Base-by-base conservation (phyloP, 2,888 invertebrate species). In the Frankliniella fusca region DNA sequence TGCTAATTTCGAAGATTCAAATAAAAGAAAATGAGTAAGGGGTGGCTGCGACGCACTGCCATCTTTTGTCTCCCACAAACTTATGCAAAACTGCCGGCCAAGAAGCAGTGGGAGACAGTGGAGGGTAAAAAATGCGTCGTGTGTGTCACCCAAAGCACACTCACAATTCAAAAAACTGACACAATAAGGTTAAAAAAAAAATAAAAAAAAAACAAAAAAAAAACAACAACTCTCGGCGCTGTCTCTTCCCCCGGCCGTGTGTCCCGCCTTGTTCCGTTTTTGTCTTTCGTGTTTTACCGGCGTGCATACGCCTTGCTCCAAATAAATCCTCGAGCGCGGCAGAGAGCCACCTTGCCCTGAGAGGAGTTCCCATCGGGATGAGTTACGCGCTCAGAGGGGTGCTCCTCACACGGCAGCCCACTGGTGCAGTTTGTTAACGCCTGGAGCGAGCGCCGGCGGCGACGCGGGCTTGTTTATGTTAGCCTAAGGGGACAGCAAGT, bases 101-200 rank as follows among this genome's bases (percentile, higher is more conserved):
- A 76, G 70, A 23, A 76, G 70, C 38, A 38, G 27, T 76, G 70
- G 70, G 70, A 38, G 38, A 76, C 70, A 12, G 12, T 7, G 61
- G n/a, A 11, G 70, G 27, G 2, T 11, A 76, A 76, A 76, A 76
- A 76, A 76, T 23, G 10, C 15, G 5, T 12, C 20, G 54, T 70
- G 70, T 76, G 70, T 76, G 70, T 76, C 70, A 76, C 70, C 70
- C 70, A 76, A 76, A 76, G 70, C 70, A 76, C 70, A 76, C 70
- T 76, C 70, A 76, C 70, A 76, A 76, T 27, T 76, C 70, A 76
- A 23, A 23, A 76, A 27, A 27, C 23, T 76, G 70, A 76, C 27
- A 61, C 61, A 61, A 61, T 61, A 18, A 61, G 20, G 15, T 11
- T 5, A 10, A 76, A 23, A 76, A 76, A 76, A 76, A 10, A 76